Evolutionary conservation across 2,888 invertebrate genomes (phyloP).

Genomic region (Liodrosophila aerea): DNA sequence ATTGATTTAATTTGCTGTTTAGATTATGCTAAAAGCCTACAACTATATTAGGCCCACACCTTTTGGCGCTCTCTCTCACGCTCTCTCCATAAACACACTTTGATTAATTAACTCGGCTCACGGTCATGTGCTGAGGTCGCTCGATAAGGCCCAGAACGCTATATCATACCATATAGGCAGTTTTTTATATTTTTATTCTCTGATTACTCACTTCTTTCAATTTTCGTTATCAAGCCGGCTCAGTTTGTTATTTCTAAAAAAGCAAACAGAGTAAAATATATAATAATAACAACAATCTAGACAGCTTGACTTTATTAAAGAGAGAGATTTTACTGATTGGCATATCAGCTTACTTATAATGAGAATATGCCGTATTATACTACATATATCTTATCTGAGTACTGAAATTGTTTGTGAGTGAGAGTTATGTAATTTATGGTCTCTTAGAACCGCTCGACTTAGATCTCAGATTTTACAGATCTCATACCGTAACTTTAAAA

Average conservation of each 20-base stretch:
- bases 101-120: conserved; percentile 56
- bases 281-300: conserved; percentile 9
- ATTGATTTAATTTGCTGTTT: conserved; percentile 45
- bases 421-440: conserved; percentile 12
- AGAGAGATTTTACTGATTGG: conserved; percentile 29
- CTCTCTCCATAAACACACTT: conserved; percentile 17
- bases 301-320: conserved; percentile 18
- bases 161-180: conserved; percentile 29
- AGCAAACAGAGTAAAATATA: not conserved
- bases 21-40: conserved; percentile 15
- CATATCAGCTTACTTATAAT: conserved; percentile 16
- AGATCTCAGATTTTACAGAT: too few species aligned
- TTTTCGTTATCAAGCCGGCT: not conserved
- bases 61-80: conserved; percentile 5
- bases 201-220: conserved; percentile 25
- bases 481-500: too few species aligned
- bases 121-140: conserved; percentile 63
- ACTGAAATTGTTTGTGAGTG: conserved; percentile 1
- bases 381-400: conserved; percentile 5
- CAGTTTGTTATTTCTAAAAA: conserved; percentile 26
- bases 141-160: conserved; percentile 47
- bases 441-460: too few species aligned
- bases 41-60: conserved; percentile 39
- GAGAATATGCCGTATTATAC: conserved; percentile 4
- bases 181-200: conserved; percentile 5